These are phyloP conservation scores for Metopia argyrocephala DNA, from an alignment of 2,888 invertebrate species.

Conservation along the genomic window DNA sequence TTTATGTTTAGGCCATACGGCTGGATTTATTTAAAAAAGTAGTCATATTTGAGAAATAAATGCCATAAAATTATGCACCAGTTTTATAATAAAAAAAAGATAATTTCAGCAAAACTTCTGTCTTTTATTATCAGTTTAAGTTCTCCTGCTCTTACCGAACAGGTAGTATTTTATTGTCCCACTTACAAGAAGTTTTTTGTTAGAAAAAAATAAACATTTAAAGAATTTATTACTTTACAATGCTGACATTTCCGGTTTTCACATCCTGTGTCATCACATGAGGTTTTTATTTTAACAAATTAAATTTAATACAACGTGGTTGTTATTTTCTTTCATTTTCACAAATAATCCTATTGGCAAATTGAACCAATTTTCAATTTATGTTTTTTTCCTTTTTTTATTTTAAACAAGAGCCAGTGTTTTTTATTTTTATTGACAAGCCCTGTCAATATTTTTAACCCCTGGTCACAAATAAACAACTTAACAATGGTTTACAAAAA, in stretches of 20 bases:
- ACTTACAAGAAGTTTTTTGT: too few relatives aligned
- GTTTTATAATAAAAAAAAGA: too few relatives aligned
- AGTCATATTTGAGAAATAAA: too few relatives aligned
- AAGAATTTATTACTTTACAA: constrained; percentile 11
- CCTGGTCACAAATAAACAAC: constrained; percentile 54
- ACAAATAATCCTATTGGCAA: constrained; percentile 63
- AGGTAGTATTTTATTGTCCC: background rate
- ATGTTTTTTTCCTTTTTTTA: constrained; percentile 3
- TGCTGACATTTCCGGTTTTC: background rate
- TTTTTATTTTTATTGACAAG: constrained; percentile 54
- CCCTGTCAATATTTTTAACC: constrained; percentile 59
- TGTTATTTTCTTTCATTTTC: constrained; percentile 44
- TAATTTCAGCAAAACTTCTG: too few relatives aligned
- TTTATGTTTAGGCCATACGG: too few relatives aligned
- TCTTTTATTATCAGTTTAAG: too few relatives aligned
- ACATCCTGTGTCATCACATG: constrained; percentile 29
- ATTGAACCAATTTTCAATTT: constrained; percentile 62
- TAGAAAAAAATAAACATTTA: too few relatives aligned
- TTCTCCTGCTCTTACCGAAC: too few relatives aligned
- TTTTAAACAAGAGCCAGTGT: background rate
- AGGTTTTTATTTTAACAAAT: constrained; percentile 60
- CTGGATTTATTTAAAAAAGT: too few relatives aligned
- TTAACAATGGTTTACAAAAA: constrained; percentile 32
- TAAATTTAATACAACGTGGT: constrained; percentile 61
- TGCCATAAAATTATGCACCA: too few relatives aligned